These are phyloP conservation scores for Tetragonisca angustula DNA, from an alignment of 2,888 invertebrate species.

Conservation along the genomic window DNA sequence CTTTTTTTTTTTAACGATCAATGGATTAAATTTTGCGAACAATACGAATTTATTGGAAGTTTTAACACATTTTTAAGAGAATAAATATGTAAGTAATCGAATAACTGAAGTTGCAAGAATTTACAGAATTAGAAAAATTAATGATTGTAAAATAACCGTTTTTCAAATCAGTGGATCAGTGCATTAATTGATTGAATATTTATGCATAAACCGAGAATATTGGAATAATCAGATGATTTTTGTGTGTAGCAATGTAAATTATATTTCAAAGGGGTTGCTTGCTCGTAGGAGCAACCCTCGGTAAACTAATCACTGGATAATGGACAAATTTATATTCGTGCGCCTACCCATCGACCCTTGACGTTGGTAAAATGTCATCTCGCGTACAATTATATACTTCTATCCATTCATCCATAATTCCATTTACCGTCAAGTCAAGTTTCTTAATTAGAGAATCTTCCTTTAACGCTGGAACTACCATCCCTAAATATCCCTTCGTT, in stretches of 20 bases:
- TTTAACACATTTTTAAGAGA: no score
- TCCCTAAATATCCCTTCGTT: neutral
- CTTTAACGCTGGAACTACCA: neutral
- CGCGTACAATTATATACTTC: conserved; percentile 46
- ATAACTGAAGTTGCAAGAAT: no score
- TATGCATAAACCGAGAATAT: neutral
- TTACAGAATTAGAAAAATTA: no score
- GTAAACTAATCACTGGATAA: conserved; percentile 76
- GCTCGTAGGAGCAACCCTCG: conserved; percentile 34
- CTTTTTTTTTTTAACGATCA: no score
- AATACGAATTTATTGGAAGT: no score
- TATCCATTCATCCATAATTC: conserved; percentile 50
- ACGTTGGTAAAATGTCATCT: conserved; percentile 65
- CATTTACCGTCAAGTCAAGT: conserved; percentile 69
- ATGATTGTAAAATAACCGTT: no score
- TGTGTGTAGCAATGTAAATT: conserved; percentile 31
- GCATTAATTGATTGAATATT: neutral
- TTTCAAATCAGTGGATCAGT: no score
- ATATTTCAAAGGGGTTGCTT: conserved; percentile 28
- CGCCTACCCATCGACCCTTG: conserved; percentile 55
- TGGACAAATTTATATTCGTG: conserved; percentile 78
- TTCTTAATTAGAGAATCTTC: conserved; percentile 75
- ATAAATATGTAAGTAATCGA: no score
- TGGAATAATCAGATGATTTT: conserved; percentile 26
- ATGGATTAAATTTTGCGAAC: no score